Evolutionary conservation across 2,888 invertebrate genomes (phyloP).

Genomic region (Noctua janthe): DNA sequence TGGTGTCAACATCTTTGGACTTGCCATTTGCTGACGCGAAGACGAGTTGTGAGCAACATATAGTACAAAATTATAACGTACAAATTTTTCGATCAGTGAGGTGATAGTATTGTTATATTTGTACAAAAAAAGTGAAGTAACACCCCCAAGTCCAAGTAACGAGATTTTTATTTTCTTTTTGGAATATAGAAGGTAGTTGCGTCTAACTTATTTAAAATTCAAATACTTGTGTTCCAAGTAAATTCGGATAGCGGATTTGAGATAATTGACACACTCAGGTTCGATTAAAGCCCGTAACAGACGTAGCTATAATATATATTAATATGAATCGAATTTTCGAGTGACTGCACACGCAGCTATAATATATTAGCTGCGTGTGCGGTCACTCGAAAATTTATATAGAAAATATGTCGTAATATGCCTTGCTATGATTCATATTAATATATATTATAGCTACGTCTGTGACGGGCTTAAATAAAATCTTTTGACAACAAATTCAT

Average conservation of each 20-base stretch:
- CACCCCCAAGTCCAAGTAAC: constrained; percentile 78
- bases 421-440: too few relatives aligned
- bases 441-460: too few relatives aligned
- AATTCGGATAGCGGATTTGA: constrained; percentile 81
- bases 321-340: too few relatives aligned
- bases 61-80: constrained; percentile 75
- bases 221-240: constrained; percentile 75
- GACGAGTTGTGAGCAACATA: constrained; percentile 86
- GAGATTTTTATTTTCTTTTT: constrained; percentile 67
- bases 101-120: constrained; percentile 76
- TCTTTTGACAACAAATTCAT: constrained; percentile 72
- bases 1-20: constrained; percentile 84
- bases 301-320: too few relatives aligned
- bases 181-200: constrained; percentile 78
- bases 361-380: too few relatives aligned
- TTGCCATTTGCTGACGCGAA: constrained; percentile 80
- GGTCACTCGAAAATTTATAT: too few relatives aligned
- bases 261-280: constrained; percentile 78
- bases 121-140: constrained; percentile 83
- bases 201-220: constrained; percentile 73
- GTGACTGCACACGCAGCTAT: too few relatives aligned
- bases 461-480: constrained; percentile 73
- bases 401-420: too few relatives aligned
- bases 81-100: constrained; percentile 87
- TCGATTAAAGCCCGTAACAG: constrained; percentile 69